A percentile compares a stretch with the other conserved stretches of the same genome.
Conservation (phyloP, 2,797 vertebrate genomes). For the Acanthopagrus latus region DNA sequence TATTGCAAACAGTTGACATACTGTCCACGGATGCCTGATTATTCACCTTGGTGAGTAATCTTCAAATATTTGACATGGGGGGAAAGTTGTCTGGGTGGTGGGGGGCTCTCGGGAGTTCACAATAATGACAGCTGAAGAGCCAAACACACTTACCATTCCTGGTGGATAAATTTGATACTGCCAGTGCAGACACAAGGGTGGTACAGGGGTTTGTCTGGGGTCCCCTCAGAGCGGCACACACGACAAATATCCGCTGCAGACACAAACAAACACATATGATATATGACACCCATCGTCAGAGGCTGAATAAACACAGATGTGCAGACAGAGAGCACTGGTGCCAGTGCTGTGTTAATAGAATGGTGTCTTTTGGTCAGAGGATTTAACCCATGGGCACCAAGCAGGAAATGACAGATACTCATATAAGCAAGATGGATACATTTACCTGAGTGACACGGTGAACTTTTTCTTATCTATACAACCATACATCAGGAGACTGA, state of each 20-base stretch:
- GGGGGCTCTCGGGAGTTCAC: background rate
- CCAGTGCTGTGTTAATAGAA: background rate
- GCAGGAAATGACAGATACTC: background rate
- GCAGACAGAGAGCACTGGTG: background rate
- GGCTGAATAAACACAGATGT: background rate
- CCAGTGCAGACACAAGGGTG: slow-evolving; percentile 99
- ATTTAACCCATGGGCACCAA: no score
- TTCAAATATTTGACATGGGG: background rate
- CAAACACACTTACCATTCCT: slow-evolving; percentile 93
- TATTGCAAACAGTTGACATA: background rate
- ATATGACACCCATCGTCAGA: background rate
- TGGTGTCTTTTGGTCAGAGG: background rate
- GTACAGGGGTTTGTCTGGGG: slow-evolving; percentile 96
- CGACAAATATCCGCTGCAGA: slow-evolving; percentile 95
- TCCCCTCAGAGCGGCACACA: slow-evolving; percentile 98
- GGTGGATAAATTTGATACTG: slow-evolving; percentile 99
- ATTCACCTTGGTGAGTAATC: background rate
- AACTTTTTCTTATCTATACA: background rate
- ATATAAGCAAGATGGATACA: background rate
- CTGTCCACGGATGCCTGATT: background rate
- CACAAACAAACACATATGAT: slow-evolving; percentile 24
- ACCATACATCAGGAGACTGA: slow-evolving; percentile 7
- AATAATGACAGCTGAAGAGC: slow-evolving; percentile 4
- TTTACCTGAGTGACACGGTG: background rate
- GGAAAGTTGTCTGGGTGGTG: background rate